These are phyloP conservation scores for Herpailurus yagouaroundi DNA, from an alignment of 2,113 vertebrate genomes.

Conservation along the genomic window DNA sequence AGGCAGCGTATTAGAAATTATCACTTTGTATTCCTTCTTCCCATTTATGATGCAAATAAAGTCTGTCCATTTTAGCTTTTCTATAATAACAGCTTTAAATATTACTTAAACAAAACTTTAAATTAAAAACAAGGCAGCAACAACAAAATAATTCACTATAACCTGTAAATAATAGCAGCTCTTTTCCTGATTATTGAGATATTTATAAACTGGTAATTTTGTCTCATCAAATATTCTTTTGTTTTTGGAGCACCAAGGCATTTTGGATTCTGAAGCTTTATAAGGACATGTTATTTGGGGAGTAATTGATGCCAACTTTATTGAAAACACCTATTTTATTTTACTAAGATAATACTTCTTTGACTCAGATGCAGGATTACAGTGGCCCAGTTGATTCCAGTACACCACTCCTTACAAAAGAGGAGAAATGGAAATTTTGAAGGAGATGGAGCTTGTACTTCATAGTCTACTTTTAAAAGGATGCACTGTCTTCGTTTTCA, in stretches of 20 bases:
- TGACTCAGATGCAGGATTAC: slow-evolving; percentile 53
- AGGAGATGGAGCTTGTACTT: slow-evolving; percentile 14
- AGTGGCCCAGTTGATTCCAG: slow-evolving; percentile 48
- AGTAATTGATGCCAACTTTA: slow-evolving; percentile 58
- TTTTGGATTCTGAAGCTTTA: slow-evolving; percentile 73
- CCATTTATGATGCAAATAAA: neutral
- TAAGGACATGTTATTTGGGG: slow-evolving; percentile 49
- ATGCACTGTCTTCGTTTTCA: slow-evolving; percentile 44
- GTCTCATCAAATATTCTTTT: slow-evolving; percentile 71
- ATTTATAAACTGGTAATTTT: slow-evolving; percentile 71
- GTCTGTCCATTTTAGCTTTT: neutral
- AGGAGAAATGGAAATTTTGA: slow-evolving; percentile 73
- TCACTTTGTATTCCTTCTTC: neutral
- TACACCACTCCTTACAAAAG: neutral
- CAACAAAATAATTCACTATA: slow-evolving; percentile 43
- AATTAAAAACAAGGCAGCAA: slow-evolving; percentile 5
- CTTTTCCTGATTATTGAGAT: slow-evolving; percentile 70
- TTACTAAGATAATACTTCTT: slow-evolving; percentile 55
- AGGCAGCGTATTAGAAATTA: neutral
- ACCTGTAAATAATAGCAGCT: slow-evolving; percentile 66
- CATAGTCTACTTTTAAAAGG: slow-evolving; percentile 42
- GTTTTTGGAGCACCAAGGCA: slow-evolving; percentile 47
- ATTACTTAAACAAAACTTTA: slow-evolving; percentile 57
- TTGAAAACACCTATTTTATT: slow-evolving; percentile 72
- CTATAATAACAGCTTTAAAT: slow-evolving; percentile 46